Conservation (phyloP, 2,888 invertebrate genomes). For the Papilio protenor region DNA sequence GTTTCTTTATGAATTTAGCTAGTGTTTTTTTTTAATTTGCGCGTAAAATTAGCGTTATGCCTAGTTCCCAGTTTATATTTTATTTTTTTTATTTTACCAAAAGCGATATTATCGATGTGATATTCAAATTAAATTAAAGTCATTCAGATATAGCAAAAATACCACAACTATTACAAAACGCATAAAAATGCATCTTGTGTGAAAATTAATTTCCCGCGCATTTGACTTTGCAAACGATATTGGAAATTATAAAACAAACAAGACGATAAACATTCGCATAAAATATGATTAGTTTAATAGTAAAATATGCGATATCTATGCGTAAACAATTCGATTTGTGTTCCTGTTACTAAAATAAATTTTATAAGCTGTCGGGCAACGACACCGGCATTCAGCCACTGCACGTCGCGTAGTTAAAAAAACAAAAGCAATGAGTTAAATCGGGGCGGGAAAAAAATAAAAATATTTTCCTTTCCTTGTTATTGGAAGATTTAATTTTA, state of each 20-base stretch:
- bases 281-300: neutral
- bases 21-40: no score
- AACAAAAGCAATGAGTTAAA: neutral
- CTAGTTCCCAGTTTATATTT: neutral
- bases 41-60: neutral
- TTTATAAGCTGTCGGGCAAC: constrained; percentile 18
- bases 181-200: neutral
- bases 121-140: neutral
- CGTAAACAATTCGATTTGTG: neutral
- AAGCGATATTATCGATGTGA: neutral
- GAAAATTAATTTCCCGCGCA: constrained; percentile 7
- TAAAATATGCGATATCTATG: neutral
- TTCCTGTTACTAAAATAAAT: constrained; percentile 31
- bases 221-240: neutral
- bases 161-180: neutral
- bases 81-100: neutral
- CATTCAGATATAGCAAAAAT: neutral
- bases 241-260: constrained; percentile 9
- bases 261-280: constrained; percentile 10
- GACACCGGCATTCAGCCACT: neutral
- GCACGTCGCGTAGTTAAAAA: neutral
- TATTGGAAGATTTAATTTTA: neutral
- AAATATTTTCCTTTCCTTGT: neutral
- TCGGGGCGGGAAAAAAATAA: neutral
- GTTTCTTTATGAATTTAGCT: neutral